phyloP scores from a whole-genome alignment of 2,113 vertebrate genomes.

The Oncorhynchus nerka region DNA sequence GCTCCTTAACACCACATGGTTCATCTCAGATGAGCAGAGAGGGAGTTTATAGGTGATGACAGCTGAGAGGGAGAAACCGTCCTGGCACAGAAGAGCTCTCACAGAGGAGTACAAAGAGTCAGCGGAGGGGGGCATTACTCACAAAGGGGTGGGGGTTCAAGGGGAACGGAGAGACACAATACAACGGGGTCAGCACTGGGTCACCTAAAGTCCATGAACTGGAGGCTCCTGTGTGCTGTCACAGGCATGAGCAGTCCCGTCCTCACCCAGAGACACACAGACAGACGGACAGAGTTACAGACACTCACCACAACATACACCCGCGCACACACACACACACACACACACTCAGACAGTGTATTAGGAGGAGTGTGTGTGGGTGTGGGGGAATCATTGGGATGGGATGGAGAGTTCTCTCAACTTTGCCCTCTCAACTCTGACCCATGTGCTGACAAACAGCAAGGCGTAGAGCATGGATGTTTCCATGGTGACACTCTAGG shows the following conservation, averaged over 20 bases:
- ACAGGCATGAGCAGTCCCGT: neutral
- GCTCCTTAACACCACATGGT: constrained; percentile 19
- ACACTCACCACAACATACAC: no score
- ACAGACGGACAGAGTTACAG: neutral
- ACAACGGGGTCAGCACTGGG: constrained; percentile 82
- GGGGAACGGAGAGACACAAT: constrained; percentile 73
- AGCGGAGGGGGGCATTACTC: constrained; percentile 55
- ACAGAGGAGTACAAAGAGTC: constrained; percentile 39
- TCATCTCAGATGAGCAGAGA: neutral
- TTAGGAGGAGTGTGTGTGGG: neutral
- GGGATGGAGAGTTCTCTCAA: constrained; percentile 8
- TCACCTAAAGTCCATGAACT: constrained; percentile 87
- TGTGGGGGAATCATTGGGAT: neutral
- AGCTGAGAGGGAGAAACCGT: constrained; percentile 9
- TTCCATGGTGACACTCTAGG: constrained; percentile 54
- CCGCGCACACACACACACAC: neutral
- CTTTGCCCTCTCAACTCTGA: constrained; percentile 63
- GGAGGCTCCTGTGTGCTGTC: constrained; percentile 45
- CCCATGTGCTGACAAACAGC: constrained; percentile 55
- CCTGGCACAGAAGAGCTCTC: constrained; percentile 23
- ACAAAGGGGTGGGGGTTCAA: constrained; percentile 79
- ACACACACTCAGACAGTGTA: neutral
- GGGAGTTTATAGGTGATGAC: constrained; percentile 7
- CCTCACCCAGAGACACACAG: neutral
- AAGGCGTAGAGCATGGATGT: constrained; percentile 53